Percentiles rank a stretch among this genome's conserved stretches.
Conservation (phyloP, 2,113 vertebrate species). For the Paedocypris sp. region DNA sequence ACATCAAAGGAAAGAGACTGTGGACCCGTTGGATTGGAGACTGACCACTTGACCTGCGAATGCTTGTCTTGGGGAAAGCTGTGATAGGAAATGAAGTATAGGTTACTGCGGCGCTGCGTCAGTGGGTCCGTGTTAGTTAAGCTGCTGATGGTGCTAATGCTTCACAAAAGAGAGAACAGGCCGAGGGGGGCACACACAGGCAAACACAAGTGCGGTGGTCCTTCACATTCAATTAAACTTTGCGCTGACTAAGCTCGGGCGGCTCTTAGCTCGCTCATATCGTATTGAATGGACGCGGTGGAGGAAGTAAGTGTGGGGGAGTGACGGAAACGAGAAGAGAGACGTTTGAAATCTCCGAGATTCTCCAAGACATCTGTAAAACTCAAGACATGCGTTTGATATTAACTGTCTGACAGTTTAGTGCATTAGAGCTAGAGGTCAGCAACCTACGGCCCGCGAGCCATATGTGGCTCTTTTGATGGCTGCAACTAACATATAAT, state of each 20-base stretch:
- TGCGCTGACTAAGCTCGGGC: conserved; percentile 37
- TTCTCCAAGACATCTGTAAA: too few relatives aligned
- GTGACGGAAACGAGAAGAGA: not conserved
- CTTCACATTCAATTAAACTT: conserved; percentile 48
- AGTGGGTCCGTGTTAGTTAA: conserved; percentile 15
- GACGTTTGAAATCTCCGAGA: not conserved
- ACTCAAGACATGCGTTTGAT: too few relatives aligned
- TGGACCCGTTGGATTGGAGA: conserved; percentile 39
- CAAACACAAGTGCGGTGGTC: conserved; percentile 43
- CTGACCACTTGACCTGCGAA: conserved; percentile 56
- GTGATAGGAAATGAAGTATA: conserved; percentile 53
- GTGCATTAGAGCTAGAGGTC: too few relatives aligned
- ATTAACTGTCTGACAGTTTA: too few relatives aligned
- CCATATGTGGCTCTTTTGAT: too few relatives aligned
- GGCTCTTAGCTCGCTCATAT: conserved; percentile 15
- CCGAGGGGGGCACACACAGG: conserved; percentile 23
- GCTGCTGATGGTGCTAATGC: conserved; percentile 39
- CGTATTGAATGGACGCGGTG: not conserved
- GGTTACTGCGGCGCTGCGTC: conserved; percentile 43
- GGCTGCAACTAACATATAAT: too few relatives aligned
- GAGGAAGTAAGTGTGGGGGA: not conserved
- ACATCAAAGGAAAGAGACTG: conserved; percentile 49
- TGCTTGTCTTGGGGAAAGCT: conserved; percentile 23
- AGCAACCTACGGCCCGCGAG: too few relatives aligned
- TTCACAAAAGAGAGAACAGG: conserved; percentile 28